Percentiles rank a stretch among this genome's conserved stretches.
phyloP scores from a whole-genome alignment of 2,797 vertebrate genomes.

The Rhabdomys pumilio region DNA sequence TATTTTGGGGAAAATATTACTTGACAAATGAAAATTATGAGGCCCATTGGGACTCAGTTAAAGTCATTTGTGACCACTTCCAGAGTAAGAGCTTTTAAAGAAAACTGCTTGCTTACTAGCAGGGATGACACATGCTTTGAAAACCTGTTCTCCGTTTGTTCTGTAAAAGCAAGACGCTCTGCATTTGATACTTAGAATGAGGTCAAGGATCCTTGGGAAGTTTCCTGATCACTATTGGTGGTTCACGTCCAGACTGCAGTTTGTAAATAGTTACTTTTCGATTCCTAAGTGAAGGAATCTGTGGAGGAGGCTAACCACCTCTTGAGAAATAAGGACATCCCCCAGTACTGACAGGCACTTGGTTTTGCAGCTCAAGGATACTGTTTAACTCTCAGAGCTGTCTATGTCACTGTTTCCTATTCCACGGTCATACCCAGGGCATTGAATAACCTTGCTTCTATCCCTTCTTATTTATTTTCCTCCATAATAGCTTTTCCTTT shows the following conservation, averaged over 20 bases:
- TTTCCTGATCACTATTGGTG: conserved; percentile 68
- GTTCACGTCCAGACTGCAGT: conserved; percentile 71
- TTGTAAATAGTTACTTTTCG: conserved; percentile 59
- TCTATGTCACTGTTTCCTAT: not conserved
- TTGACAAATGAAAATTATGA: conserved; percentile 59
- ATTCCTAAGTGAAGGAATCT: not conserved
- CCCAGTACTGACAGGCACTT: not conserved
- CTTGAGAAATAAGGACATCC: not conserved
- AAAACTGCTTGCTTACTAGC: conserved; percentile 44
- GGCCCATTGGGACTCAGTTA: not conserved
- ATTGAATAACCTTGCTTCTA: not conserved
- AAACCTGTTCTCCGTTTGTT: conserved; percentile 15
- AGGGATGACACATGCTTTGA: conserved; percentile 46
- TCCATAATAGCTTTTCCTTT: conserved; percentile 59
- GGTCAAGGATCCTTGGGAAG: conserved; percentile 78
- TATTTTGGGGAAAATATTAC: conserved; percentile 43
- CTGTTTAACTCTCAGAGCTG: not conserved
- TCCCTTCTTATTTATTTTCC: conserved; percentile 70
- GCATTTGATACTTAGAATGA: conserved; percentile 71
- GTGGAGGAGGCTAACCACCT: not conserved
- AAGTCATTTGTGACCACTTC: not conserved
- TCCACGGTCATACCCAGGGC: not conserved
- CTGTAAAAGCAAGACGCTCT: conserved; percentile 61
- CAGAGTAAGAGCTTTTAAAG: not conserved
- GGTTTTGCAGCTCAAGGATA: conserved; percentile 28